A percentile compares a stretch with the other conserved stretches of the same genome.
Evolutionary conservation across 2,797 vertebrate species (phyloP).

Genomic region (Cheirogaleus major): DNA sequence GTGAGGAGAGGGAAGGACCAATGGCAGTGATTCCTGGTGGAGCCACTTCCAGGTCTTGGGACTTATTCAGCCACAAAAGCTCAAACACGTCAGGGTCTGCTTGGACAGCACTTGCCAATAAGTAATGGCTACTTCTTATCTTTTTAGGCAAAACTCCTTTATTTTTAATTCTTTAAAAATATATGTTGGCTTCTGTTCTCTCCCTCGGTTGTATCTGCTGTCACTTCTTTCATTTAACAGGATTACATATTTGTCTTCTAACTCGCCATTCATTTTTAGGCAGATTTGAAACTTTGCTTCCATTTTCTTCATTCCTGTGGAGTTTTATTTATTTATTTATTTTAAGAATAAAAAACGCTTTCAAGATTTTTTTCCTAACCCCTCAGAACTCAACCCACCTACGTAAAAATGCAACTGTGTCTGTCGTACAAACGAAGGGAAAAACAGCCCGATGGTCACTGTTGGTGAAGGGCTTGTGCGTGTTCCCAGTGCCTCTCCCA

Average conservation of each 20-base stretch:
- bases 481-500: not conserved
- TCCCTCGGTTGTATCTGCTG: not conserved
- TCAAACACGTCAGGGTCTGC: not conserved
- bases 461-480: not conserved
- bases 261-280: not conserved
- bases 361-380: not conserved
- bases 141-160: not conserved
- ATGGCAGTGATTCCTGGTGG: fast-evolving
- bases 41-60: not conserved
- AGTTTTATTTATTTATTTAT: not conserved
- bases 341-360: not conserved
- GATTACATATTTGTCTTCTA: not conserved
- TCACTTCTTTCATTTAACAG: not conserved
- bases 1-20: not conserved
- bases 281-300: not conserved
- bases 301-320: not conserved
- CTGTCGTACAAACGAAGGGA: not conserved
- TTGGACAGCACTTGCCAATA: not conserved
- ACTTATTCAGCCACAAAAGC: not conserved
- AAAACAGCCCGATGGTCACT: not conserved
- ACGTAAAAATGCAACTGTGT: not conserved
- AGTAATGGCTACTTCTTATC: not conserved
- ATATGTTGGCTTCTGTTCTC: not conserved
- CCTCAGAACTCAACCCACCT: not conserved
- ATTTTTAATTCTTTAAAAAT: not conserved